Conservation (phyloP, 1,140 invertebrate species). For the Trichoplusia ni region DNA sequence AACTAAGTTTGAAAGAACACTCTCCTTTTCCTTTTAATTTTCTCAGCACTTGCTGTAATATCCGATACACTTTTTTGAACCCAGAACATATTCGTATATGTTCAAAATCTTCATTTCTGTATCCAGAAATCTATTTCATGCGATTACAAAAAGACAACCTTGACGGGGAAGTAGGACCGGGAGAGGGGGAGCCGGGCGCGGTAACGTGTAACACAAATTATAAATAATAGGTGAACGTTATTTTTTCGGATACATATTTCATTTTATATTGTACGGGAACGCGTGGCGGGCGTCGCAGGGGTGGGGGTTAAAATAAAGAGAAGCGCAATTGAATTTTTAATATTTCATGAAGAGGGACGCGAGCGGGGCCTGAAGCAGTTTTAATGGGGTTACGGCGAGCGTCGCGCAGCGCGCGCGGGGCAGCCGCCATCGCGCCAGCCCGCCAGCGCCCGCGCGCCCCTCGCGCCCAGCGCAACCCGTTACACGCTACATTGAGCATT, state of each 20-base stretch:
- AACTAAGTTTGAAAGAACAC: conserved; percentile 14
- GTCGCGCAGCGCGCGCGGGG: conserved; percentile 28
- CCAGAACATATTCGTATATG: not conserved
- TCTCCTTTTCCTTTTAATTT: not conserved
- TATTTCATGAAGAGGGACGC: conserved; percentile 81
- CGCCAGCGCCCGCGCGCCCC: conserved; percentile 22
- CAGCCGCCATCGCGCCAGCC: too few relatives aligned
- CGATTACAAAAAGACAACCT: conserved; percentile 31
- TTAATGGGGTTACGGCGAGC: conserved; percentile 75
- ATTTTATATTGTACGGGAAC: conserved; percentile 79
- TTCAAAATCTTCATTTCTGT: not conserved
- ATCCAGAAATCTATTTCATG: conserved; percentile 13
- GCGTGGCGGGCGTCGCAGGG: conserved; percentile 60
- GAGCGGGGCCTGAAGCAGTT: conserved; percentile 66
- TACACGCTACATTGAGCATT: not conserved
- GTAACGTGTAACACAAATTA: conserved; percentile 74
- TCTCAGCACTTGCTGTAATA: too few relatives aligned
- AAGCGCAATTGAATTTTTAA: conserved; percentile 83
- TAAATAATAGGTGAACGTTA: conserved; percentile 81
- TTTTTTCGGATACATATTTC: conserved; percentile 82
- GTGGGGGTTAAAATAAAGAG: conserved; percentile 81
- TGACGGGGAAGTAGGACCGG: conserved; percentile 23
- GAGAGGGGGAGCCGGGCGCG: conserved; percentile 35
- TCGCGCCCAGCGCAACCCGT: conserved; percentile 1
- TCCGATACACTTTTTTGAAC: too few relatives aligned